A percentile compares a stretch with the other conserved stretches of the same genome.
phyloP scores from a whole-genome alignment of 2,113 vertebrate species.

The Macquaria ambigua region DNA sequence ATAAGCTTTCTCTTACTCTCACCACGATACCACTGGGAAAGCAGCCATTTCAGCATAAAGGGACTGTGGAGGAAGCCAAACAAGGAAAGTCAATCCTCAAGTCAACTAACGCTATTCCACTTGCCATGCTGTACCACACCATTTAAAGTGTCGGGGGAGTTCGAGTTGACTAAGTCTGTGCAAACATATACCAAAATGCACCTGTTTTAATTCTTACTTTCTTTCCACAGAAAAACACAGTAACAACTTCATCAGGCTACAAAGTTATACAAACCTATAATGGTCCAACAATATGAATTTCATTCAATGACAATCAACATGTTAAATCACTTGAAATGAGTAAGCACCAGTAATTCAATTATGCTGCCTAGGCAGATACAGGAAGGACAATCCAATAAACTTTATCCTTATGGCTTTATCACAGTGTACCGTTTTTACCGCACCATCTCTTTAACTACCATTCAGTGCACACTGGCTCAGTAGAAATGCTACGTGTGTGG shows the following conservation, averaged over 20 bases:
- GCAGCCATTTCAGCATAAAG: slow-evolving; percentile 54
- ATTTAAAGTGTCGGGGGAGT: slow-evolving; percentile 33
- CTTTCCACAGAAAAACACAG: neutral
- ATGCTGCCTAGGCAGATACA: slow-evolving; percentile 2
- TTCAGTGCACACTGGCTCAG: neutral
- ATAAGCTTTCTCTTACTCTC: slow-evolving; percentile 33
- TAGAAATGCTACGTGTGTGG: neutral
- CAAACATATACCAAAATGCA: slow-evolving; percentile 6
- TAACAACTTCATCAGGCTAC: neutral
- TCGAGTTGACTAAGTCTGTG: neutral
- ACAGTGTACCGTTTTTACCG: neutral
- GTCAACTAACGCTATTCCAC: slow-evolving; percentile 12
- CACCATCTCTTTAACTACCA: neutral
- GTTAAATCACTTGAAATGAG: slow-evolving; percentile 5
- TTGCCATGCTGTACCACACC: slow-evolving; percentile 18
- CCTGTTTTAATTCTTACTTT: neutral
- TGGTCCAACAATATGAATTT: neutral
- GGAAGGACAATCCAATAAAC: neutral
- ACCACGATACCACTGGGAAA: slow-evolving; percentile 31
- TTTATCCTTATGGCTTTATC: neutral
- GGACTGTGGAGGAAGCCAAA: slow-evolving; percentile 13
- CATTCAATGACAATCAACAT: neutral
- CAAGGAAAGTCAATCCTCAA: slow-evolving; percentile 19
- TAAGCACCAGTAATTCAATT: neutral
- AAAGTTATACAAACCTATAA: neutral